These are phyloP conservation scores for Mus musculus DNA, from an alignment of 2,113 vertebrate genomes.

Conservation along the genomic window GRCm39 chr14:122005501-122006000, in stretches of 20 bases:
- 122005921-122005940: background rate
- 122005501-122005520: background rate
- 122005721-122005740: background rate
- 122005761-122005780: background rate
- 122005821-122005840: background rate
- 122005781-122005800: too few relatives aligned
- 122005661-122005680: too few relatives aligned
- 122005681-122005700: too few relatives aligned
- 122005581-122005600: too few relatives aligned
- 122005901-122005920: background rate
- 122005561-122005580: too few relatives aligned
- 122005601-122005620: too few relatives aligned
- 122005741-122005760: too few relatives aligned
- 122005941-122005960: background rate
- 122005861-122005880: background rate
- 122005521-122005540: too few relatives aligned
- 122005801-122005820: background rate
- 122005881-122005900: background rate
- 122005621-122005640: too few relatives aligned
- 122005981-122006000: background rate
- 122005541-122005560: too few relatives aligned
- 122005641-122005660: too few relatives aligned
- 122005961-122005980: background rate
- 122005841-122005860: constrained; percentile 7
- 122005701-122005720: background rate